Evolutionary conservation across 1,140 invertebrate species (phyloP), one percentile per base, ranked within the genome.

Genomic region (Magallana ariakensis): DNA sequence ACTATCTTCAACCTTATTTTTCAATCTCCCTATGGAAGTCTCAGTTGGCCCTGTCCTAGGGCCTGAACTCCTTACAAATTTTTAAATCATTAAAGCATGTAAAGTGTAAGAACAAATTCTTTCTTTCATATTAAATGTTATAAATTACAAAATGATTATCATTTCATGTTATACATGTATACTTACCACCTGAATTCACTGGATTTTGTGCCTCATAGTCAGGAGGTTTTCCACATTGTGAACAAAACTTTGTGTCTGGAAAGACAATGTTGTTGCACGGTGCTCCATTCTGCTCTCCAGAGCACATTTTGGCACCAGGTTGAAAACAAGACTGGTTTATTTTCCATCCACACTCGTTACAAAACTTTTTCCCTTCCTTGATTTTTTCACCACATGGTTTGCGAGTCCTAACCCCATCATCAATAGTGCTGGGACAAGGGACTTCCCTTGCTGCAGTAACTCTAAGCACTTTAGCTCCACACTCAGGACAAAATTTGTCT

Each of bases 241-340:
- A 54, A 26, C 80, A 81, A 26, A 81, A 81, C 19, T n/a, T 81
- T 19, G 75, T 33, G 15, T 53, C 53, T 16, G 80, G 80, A 4
- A 26, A 9, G 15, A 81, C 54, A 56, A 81, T 81, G 80, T 81
- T 81, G 16, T 81, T 46, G 53, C 80, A 81, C 0, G 80, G 80
- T 53, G 13, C 6, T 22, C n/a, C 62, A 22, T 22, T 66, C 15
- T 19, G 7, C 46, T 53, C 26, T 19, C 80, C 80, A 53, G 13
- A 53, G 80, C 80, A 81, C 80, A 81, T 81, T 56, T n/a, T 81
- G 26, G 80, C 46, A 2, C 80, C 33, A 1, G 46, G 80, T 56
- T 9, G 46, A 10, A 81, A 81, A 54, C 46, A 53, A 16, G 46
- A 16, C 11, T 11, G 33, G 26, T 81, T 81, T 54, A 81, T 81